phyloP scores from a whole-genome alignment of 2,113 vertebrate species.

The Sapajus apella region DNA sequence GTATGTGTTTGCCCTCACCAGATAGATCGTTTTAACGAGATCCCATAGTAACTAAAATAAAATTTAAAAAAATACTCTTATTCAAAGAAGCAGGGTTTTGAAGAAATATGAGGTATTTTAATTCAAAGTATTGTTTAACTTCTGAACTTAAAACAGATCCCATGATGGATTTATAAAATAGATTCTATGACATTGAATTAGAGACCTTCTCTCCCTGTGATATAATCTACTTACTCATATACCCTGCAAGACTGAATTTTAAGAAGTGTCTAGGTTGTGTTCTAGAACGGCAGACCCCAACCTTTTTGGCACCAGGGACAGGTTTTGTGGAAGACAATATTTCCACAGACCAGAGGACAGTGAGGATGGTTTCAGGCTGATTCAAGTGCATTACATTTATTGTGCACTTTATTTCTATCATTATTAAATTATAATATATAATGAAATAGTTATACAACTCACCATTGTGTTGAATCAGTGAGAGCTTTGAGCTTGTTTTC shows the following conservation, averaged over 20 bases:
- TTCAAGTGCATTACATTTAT: too few relatives aligned
- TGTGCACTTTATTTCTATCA: too few relatives aligned
- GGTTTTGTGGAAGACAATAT: too few relatives aligned
- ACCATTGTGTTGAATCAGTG: too few relatives aligned
- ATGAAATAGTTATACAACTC: too few relatives aligned
- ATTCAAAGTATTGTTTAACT: background rate
- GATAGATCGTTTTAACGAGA: background rate
- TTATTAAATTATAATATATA: too few relatives aligned
- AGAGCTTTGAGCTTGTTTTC: too few relatives aligned
- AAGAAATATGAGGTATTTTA: background rate
- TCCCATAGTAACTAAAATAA: background rate
- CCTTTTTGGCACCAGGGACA: too few relatives aligned
- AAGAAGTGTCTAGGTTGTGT: background rate
- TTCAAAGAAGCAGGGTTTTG: background rate
- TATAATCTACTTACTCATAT: background rate
- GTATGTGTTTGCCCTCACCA: background rate
- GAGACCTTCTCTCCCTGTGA: background rate
- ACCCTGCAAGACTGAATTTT: background rate
- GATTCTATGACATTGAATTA: background rate
- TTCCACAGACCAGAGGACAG: too few relatives aligned
- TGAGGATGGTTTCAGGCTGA: too few relatives aligned
- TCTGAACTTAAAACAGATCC: background rate
- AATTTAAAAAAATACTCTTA: background rate
- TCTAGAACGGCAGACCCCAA: background rate
- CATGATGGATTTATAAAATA: background rate